Percentiles rank a stretch among this genome's conserved stretches.
These are phyloP conservation scores for Diplosoma virens DNA, from an alignment of 23 tunicate genomes.

Conservation along the genomic window DNA sequence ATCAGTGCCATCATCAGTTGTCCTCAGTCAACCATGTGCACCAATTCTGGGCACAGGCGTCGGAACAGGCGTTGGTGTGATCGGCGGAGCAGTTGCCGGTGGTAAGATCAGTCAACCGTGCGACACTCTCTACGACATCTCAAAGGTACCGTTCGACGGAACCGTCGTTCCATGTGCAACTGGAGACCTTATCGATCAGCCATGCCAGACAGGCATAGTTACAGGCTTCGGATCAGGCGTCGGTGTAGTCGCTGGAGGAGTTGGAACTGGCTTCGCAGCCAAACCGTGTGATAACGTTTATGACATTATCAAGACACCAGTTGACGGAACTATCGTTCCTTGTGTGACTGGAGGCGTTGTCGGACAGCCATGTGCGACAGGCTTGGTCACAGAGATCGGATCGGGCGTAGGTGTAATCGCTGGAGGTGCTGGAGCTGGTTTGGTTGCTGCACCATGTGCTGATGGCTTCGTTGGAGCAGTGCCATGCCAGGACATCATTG, in stretches of 20 bases:
- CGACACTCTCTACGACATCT: too few relatives aligned
- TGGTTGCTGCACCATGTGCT: background rate
- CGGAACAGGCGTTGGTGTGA: too few relatives aligned
- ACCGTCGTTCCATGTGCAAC: background rate
- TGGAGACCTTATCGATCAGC: background rate
- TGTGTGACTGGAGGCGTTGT: background rate
- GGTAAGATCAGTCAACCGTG: too few relatives aligned
- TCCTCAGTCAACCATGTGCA: too few relatives aligned
- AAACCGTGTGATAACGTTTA: too few relatives aligned
- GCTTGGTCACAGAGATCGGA: background rate
- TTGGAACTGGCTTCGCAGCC: slow-evolving; percentile 15
- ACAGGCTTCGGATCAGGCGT: background rate
- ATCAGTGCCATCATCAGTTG: too few relatives aligned
- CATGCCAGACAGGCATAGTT: background rate
- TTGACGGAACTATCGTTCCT: background rate
- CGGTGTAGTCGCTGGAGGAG: background rate
- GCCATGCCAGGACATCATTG: background rate
- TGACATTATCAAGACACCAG: background rate
- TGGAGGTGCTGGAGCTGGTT: background rate
- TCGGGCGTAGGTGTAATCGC: background rate
- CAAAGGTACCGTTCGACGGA: background rate
- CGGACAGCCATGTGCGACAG: too few relatives aligned
- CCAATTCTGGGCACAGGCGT: too few relatives aligned
- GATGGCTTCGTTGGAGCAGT: background rate
- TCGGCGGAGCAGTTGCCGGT: too few relatives aligned